Base-by-base conservation (phyloP, 2,797 vertebrate species). In the Todus mexicanus region DNA sequence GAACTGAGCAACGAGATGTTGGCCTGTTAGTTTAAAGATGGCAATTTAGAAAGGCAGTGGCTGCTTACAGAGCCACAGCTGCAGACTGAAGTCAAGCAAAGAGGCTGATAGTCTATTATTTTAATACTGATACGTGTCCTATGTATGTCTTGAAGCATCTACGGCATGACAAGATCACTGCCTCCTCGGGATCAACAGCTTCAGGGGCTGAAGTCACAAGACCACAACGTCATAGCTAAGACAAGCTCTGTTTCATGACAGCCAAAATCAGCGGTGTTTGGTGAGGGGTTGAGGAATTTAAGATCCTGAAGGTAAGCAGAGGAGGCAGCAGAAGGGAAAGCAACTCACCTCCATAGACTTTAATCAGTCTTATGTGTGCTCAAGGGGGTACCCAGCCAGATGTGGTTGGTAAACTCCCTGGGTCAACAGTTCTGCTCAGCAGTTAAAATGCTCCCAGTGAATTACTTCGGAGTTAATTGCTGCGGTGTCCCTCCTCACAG, bases 191-290 rank as follows among this genome's bases (percentile, higher is more conserved):
- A 64, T 35, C 63, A 53, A 42, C 43, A 72, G 31, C 57, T 72
- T 37, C 23, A 25, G 60, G 59, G 43, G 13, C n/a, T 50, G 84
- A 57, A 59, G 61, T 63, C 33, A 37, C 37, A 23, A 13, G 14
- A 71, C 66, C 40, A 33, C 38, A 63, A 8, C 0, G 0, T 22
- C 0, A 0, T 2, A 5, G 10, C 53, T 35, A 74, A 69, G 57
- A 16, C 4, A 22, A 72, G 35, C 5, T 74, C 47, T 2, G 21
- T 25, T 74, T 22, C 51, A 25, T 9, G 65, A 15, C 59, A 45
- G 48, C 3, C 29, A 77, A 38, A 53, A 50, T 21, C 54, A 10
- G 66, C 3, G 8, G 9, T 66, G 29, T 15, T 63, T 43, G 31
- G 40, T 42, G 69, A 40, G 38, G 12, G 26, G 37, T 40, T 38